Evolutionary conservation across 2,797 vertebrate genomes (phyloP), one percentile per base, ranked within the genome.

Genomic region (Thaleichthys pacificus): DNA sequence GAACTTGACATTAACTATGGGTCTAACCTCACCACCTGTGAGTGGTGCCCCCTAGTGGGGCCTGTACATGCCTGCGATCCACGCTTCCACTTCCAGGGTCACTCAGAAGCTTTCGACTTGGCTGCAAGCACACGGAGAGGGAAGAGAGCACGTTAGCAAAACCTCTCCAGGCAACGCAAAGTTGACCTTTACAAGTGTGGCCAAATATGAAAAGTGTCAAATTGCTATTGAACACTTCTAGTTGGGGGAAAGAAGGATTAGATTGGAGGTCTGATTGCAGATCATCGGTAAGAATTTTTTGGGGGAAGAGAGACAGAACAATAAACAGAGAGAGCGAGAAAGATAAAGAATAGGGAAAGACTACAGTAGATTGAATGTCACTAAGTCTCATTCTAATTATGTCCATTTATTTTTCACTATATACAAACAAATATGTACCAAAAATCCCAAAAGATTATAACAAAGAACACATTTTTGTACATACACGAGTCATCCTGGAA

Each of bases 381-480:
- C 28, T 61, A 73, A 73, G 49, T 80, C 64, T 77, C 77, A 82
- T 87, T 88, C 76, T 80, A 69, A 87, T 89, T 88, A 82, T 57
- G 64, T 24, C 60, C 62, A 74, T 71, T 80, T 84, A 61, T 61
- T 42, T 68, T 70, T 67, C 21, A 88, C 83, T 87, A 84, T 88
- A 87, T 88, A 90, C 87, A 88, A 87, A 86, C 86, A 86, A 89
- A 89, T 88, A 87, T 63, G 89, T 87, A 87, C 60, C 47, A 75
- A 69, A 79, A 85, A 88, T 87, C 19, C 42, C 79, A 76, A 61
- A 35, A 35, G 32, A 35, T 35, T 35, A 1, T 6, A 6, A 35
- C 32, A 35, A 7, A 35, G 32, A 35, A 35, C 32, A 8, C 32
- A 35, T 6, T 35, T 35, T 35, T 35, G 32, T 35, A 35, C 32